A percentile compares a stretch with the other conserved stretches of the same genome.
Evolutionary conservation across 2,888 invertebrate species (phyloP).

Genomic region (Acanthacorydalis orientalis): DNA sequence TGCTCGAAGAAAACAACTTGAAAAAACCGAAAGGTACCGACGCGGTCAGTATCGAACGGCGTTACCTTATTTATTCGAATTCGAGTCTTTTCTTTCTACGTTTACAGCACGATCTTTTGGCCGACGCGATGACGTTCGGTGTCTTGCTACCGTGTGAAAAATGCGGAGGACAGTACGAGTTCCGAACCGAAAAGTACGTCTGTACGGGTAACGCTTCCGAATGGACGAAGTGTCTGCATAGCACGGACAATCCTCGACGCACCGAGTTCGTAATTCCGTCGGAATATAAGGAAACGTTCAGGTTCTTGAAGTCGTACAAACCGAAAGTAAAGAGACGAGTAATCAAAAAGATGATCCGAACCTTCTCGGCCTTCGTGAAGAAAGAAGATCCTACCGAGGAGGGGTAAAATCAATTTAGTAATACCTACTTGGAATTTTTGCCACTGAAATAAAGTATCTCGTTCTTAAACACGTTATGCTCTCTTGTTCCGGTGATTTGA

Average conservation of each 20-base stretch:
- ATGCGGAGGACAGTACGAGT: slow-evolving; percentile 59
- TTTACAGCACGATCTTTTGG: slow-evolving; percentile 54
- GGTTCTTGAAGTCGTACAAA: slow-evolving; percentile 43
- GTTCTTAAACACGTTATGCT: not conserved
- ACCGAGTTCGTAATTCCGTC: no score
- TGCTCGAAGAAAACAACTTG: slow-evolving; percentile 61
- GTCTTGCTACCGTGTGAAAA: slow-evolving; percentile 57
- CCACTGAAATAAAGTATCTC: no score
- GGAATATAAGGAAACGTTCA: slow-evolving; percentile 17
- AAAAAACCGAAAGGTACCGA: slow-evolving; percentile 46
- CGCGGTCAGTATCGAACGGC: slow-evolving; percentile 39
- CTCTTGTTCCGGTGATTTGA: no score
- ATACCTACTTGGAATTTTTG: no score
- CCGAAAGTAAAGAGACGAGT: slow-evolving; percentile 37
- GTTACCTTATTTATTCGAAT: no score
- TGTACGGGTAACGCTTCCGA: slow-evolving; percentile 63
- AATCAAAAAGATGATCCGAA: slow-evolving; percentile 34
- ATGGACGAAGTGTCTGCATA: slow-evolving; percentile 74
- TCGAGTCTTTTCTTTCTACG: slow-evolving; percentile 12
- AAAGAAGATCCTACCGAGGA: slow-evolving; percentile 30
- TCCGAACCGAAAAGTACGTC: slow-evolving; percentile 42
- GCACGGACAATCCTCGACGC: slow-evolving; percentile 56
- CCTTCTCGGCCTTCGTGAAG: slow-evolving; percentile 26
- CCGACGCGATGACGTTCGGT: slow-evolving; percentile 84
- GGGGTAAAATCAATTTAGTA: slow-evolving; percentile 10